A percentile compares a stretch with the other conserved stretches of the same genome.
Evolutionary conservation across 2,797 vertebrate species (phyloP).

Genomic region (Phataginus tricuspis): DNA sequence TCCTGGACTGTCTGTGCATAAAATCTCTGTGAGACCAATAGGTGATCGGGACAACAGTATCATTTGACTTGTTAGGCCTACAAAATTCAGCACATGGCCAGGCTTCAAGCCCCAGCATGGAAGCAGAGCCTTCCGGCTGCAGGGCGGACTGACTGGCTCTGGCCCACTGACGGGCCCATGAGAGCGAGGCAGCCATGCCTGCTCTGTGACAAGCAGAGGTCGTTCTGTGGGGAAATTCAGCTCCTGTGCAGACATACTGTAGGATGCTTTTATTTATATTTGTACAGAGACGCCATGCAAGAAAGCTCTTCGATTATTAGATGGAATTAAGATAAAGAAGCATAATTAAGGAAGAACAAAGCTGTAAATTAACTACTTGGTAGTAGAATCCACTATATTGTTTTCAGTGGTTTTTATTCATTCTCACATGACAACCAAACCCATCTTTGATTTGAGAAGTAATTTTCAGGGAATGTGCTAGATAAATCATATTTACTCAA

Average conservation of each 20-base stretch:
- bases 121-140: background rate
- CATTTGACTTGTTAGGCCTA: background rate
- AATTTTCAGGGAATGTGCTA: background rate
- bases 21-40: background rate
- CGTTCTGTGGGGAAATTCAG: background rate
- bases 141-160: too few species aligned
- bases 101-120: background rate
- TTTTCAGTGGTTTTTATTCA: background rate
- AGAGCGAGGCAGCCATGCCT: background rate
- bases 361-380: background rate
- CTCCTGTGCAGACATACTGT: background rate
- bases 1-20: background rate
- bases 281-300: background rate
- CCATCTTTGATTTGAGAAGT: background rate
- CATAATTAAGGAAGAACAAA: background rate
- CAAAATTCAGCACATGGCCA: background rate
- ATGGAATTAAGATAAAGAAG: background rate
- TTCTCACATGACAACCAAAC: background rate
- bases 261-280: background rate
- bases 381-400: background rate
- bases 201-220: background rate
- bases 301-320: background rate
- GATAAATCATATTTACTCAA: background rate
- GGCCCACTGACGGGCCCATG: rapidly evolving
- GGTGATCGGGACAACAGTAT: background rate